Base-by-base conservation (phyloP, 2,113 vertebrate genomes). In the Melozone crissalis region DNA sequence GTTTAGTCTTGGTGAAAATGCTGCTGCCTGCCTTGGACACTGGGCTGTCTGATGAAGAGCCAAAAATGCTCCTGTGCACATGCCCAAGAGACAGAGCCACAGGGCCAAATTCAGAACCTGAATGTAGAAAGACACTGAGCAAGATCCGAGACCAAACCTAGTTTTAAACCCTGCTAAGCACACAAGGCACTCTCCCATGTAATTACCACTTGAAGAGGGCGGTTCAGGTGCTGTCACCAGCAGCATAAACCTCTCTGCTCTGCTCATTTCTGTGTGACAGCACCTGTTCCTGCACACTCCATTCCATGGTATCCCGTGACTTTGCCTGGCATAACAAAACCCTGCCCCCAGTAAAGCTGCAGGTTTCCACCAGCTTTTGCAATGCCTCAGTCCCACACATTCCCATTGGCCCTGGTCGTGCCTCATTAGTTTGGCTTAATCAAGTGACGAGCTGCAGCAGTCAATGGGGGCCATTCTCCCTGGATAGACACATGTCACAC, bases 341-440 rank as follows among this genome's bases (percentile, higher is more conserved):
- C 57, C 89, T 84, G 86, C 76, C 63, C 77, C 59, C 49, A 58
- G 72, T 13, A 83, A 85, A 89, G 77, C 89, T 72, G 89, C 86
- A 83, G 87, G 47, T 81, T 94, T 94, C 75, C 81, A 75, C 52
- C 65, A 77, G 83, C 69, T 80, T 88, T 80, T 74, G 77, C 35
- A 2, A 22, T 1, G 58, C 63, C 54, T 0, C 72, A 90, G 68
- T 93, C 90, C 72, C 85, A 77, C 83, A 82, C 68, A 51, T 76
- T 93, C 92, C 94, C 85, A 93, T 52, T 92, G 95, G 93, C 87
- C 84, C 67, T 0, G 15, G 93, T 52, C 9, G 91, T 96, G 95
- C 96, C 96, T 97, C 95, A 96, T 96, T 96, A 96, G 94, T 96
- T 96, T 94, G 96, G 96, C 90, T 96, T 97, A 96, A 97, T 97